Conservation (phyloP, 2,113 vertebrate species). For the Coracopsis vasa region DNA sequence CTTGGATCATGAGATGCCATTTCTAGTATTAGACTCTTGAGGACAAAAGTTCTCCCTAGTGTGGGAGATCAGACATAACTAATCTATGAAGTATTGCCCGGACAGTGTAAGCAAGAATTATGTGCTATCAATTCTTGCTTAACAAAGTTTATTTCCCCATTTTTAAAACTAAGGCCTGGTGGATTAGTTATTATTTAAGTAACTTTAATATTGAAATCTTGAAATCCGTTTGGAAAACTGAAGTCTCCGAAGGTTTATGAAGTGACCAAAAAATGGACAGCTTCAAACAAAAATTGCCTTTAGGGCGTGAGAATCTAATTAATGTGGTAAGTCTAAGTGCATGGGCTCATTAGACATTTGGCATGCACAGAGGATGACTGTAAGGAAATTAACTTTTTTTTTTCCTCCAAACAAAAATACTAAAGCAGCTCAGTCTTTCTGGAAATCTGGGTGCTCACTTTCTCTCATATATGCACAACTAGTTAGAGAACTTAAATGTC, state of each 20-base stretch:
- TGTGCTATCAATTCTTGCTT: constrained; percentile 2
- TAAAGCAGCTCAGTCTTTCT: not conserved
- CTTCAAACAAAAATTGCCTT: not conserved
- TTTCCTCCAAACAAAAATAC: not conserved
- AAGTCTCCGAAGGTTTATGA: constrained; percentile 41
- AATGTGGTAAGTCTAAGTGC: not conserved
- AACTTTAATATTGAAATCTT: constrained; percentile 28
- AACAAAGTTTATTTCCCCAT: constrained; percentile 2
- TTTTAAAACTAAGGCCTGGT: constrained; percentile 19
- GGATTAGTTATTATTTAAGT: constrained; percentile 12
- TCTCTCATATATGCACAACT: not conserved
- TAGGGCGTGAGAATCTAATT: constrained; percentile 39
- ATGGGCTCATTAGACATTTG: not conserved
- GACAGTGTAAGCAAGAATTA: constrained; percentile 17
- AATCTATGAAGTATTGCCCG: constrained; percentile 32
- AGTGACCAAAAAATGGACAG: not conserved
- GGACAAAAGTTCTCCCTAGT: constrained; percentile 4
- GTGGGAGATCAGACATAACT: constrained; percentile 14
- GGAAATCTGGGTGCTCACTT: not conserved
- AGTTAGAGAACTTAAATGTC: not conserved
- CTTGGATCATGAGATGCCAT: not conserved
- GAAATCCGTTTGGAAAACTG: constrained; percentile 28
- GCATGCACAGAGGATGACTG: not conserved
- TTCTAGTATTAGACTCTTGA: not conserved
- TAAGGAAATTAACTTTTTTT: not conserved